phyloP scores from a whole-genome alignment of 2,888 invertebrate species.

The Parnassius mnemosyne region DNA sequence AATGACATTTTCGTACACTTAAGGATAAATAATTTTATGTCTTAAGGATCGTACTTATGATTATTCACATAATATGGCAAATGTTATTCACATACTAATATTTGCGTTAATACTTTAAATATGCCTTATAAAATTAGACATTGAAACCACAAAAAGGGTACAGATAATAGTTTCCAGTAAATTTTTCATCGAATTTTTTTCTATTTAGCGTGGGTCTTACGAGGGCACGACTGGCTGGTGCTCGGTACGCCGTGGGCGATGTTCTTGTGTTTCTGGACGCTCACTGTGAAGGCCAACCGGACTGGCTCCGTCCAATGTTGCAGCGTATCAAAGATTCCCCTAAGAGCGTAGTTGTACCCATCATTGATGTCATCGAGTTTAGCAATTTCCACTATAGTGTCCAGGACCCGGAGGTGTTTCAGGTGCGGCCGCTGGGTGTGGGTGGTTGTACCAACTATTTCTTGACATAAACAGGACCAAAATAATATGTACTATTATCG shows the following conservation, averaged over 20 bases:
- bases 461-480: neutral
- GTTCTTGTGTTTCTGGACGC: slow-evolving; percentile 94
- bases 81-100: too few species aligned
- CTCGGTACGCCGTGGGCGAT: slow-evolving; percentile 88
- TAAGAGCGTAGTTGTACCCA: slow-evolving; percentile 92
- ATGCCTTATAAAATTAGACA: too few species aligned
- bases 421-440: slow-evolving; percentile 48
- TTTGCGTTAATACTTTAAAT: too few species aligned
- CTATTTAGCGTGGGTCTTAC: slow-evolving; percentile 91
- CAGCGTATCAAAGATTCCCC: slow-evolving; percentile 90
- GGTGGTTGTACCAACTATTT: slow-evolving; percentile 18
- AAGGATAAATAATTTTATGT: too few species aligned
- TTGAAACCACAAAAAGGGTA: too few species aligned
- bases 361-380: slow-evolving; percentile 96
- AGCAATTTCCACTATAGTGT: slow-evolving; percentile 87
- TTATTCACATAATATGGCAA: too few species aligned
- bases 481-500: too few species aligned
- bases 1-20: too few species aligned
- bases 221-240: slow-evolving; percentile 93
- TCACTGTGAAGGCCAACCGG: slow-evolving; percentile 91
- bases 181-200: slow-evolving; percentile 26
- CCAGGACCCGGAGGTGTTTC: slow-evolving; percentile 72
- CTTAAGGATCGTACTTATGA: too few species aligned
- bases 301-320: slow-evolving; percentile 94
- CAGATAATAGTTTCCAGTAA: neutral